Conservation (phyloP, 2,113 vertebrate genomes). For the Sprattus sprattus region DNA sequence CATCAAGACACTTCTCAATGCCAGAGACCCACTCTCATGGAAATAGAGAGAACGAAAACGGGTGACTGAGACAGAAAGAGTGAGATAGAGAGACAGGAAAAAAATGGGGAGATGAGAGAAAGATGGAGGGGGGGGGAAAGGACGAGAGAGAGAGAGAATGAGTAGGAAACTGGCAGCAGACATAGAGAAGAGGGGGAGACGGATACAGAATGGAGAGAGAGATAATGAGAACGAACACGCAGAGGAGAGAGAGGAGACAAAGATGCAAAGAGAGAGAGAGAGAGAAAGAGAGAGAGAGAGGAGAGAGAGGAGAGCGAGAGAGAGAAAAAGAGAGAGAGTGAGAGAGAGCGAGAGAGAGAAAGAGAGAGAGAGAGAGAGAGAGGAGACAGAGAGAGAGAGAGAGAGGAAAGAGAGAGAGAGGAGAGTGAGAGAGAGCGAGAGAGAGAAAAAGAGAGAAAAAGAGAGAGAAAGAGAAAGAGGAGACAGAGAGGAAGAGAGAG, state of each 20-base stretch:
- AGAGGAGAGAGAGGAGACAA: neutral
- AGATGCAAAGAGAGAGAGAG: neutral
- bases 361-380: neutral
- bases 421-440: neutral
- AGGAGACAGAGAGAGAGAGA: neutral
- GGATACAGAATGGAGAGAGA: neutral
- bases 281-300: neutral
- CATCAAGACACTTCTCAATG: slow-evolving; percentile 14
- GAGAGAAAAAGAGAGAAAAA: neutral
- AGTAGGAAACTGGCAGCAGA: neutral
- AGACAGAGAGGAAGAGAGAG: neutral
- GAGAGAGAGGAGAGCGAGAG: neutral
- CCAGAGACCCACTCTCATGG: slow-evolving; percentile 43
- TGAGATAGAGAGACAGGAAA: neutral
- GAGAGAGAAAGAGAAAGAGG: neutral
- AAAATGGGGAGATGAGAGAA: neutral
- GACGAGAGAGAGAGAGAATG: neutral
- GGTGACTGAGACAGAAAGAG: slow-evolving; percentile 2
- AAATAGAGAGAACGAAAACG: slow-evolving; percentile 6
- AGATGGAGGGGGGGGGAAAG: neutral
- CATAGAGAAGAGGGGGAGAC: too few relatives aligned
- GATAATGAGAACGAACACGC: neutral
- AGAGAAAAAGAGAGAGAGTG: neutral
- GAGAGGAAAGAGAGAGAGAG: neutral
- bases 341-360: neutral